Conservation (phyloP, 1,140 invertebrate genomes). For the Ips nitidus region DNA sequence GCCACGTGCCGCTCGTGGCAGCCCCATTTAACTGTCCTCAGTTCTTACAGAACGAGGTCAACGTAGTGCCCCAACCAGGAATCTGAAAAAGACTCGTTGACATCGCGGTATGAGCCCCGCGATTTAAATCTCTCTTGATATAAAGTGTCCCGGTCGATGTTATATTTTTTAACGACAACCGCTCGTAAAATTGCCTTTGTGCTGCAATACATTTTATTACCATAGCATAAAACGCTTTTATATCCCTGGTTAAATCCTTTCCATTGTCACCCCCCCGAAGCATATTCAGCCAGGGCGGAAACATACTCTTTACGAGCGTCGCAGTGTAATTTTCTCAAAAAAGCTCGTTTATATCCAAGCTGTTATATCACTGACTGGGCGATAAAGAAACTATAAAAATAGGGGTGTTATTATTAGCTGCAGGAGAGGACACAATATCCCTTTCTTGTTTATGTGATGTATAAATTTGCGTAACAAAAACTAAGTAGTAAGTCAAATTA, state of each 20-base stretch:
- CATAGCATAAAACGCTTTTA: not conserved
- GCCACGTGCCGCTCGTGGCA: not conserved
- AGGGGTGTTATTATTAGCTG: not conserved
- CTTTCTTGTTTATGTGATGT: not conserved
- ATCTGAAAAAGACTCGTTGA: not conserved
- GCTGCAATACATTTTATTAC: not conserved
- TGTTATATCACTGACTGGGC: not conserved
- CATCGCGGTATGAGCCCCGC: not conserved
- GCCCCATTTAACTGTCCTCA: not conserved
- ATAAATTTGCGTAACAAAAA: not conserved
- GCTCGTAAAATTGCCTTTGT: not conserved
- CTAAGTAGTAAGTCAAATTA: too few species aligned
- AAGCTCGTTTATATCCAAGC: not conserved
- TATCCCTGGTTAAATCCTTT: not conserved
- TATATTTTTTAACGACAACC: not conserved
- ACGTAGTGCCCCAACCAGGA: not conserved
- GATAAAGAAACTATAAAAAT: constrained; percentile 3
- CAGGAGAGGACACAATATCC: not conserved
- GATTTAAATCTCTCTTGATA: not conserved
- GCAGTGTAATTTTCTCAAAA: not conserved
- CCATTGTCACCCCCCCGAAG: not conserved
- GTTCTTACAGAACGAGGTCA: not conserved
- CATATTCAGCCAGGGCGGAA: not conserved
- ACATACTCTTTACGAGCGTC: not conserved
- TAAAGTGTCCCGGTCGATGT: too few species aligned